Conservation (phyloP, 2,797 vertebrate species). For the Eremophila alpestris region DNA sequence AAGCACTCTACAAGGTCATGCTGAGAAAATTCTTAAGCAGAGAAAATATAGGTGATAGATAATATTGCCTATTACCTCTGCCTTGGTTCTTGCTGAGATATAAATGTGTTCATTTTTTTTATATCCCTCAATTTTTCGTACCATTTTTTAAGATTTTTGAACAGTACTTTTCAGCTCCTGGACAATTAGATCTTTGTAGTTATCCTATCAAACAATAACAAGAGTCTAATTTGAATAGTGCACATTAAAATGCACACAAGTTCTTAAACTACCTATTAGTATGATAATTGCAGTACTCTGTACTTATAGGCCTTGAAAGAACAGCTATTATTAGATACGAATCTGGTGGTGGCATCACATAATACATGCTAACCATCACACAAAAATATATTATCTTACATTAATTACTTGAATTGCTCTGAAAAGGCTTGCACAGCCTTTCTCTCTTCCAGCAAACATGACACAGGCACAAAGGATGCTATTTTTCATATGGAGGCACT, state of each 20-base stretch:
- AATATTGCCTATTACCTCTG: background rate
- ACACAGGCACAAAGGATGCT: background rate
- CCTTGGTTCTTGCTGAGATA: background rate
- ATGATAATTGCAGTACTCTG: constrained; percentile 8
- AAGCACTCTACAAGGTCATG: background rate
- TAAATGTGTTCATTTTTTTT: background rate
- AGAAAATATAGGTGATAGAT: background rate
- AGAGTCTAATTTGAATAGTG: background rate
- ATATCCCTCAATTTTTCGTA: background rate
- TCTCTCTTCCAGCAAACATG: background rate
- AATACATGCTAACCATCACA: background rate
- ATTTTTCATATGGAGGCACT: background rate
- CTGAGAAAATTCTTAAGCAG: background rate
- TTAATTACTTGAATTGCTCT: background rate
- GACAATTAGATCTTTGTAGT: background rate
- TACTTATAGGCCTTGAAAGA: background rate
- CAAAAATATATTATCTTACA: background rate
- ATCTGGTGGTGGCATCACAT: background rate
- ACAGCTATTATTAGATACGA: constrained; percentile 21
- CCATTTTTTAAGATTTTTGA: background rate
- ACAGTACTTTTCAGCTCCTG: background rate
- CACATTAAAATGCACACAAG: background rate
- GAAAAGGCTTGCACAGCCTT: background rate
- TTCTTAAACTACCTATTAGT: constrained; percentile 19
- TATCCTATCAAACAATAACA: background rate